Conservation (phyloP, 2,113 vertebrate species). For the Gila orcuttii region DNA sequence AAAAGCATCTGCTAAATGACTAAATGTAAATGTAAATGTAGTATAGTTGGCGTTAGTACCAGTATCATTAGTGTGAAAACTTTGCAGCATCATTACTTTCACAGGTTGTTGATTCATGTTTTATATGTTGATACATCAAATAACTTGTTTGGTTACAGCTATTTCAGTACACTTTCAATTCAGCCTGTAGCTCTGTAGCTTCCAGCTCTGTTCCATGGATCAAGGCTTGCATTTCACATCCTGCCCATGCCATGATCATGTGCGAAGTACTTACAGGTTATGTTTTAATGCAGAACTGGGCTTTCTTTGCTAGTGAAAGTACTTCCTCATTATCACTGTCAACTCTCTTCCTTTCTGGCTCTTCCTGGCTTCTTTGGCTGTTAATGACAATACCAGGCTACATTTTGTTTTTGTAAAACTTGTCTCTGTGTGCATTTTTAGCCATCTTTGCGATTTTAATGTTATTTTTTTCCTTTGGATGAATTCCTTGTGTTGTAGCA, state of each 20-base stretch:
- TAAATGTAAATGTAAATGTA: too few species aligned
- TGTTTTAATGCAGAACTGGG: slow-evolving; percentile 6
- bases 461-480: neutral
- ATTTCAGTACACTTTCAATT: too few species aligned
- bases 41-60: too few species aligned
- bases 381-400: slow-evolving; percentile 5
- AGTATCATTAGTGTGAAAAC: too few species aligned
- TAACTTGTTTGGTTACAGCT: too few species aligned
- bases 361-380: neutral
- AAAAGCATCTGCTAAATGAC: too few species aligned
- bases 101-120: too few species aligned
- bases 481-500: neutral
- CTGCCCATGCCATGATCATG: neutral
- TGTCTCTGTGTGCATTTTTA: neutral
- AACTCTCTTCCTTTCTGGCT: neutral
- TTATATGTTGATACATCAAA: too few species aligned
- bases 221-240: neutral
- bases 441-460: neutral
- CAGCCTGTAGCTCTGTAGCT: neutral
- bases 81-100: too few species aligned
- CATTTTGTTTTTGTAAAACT: neutral
- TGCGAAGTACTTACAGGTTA: neutral
- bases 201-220: neutral
- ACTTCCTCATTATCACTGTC: neutral
- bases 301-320: neutral